Evolutionary conservation across 2,797 vertebrate species (phyloP), one percentile per base, ranked within the genome.

Genomic region (Chiropotes sagulatus): DNA sequence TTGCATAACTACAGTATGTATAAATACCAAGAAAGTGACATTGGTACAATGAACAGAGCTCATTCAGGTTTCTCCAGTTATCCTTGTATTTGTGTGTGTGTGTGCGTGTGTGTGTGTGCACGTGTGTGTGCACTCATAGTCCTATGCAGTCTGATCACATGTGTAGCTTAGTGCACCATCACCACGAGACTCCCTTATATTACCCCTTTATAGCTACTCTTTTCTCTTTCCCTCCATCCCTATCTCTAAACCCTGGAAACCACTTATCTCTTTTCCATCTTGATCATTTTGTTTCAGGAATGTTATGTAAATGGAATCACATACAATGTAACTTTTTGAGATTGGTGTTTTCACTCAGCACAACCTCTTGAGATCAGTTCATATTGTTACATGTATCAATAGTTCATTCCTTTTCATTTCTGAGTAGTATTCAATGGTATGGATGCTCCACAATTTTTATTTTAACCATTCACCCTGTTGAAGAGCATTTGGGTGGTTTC

Each of bases 11-110:
- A 8, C 39, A 41, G 13, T 61, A 24, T 7, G 2, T 24, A 24
- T 52, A 30, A 75, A 85, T 78, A 44, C 44, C 26, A 48, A 80
- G 67, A 94, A 92, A 33, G n/a, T 70, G 58, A 72, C 20, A 22
- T 0, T 46, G 57, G 44, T 79, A 26, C 41, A 57, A 64, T 24
- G 73, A 70, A 73, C 19, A 85, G 46, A 64, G 22, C 2, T 50
- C 78, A 76, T 30, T 46, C 41, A 46, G 36, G 33, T 64, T 85
- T 72, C 26, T 90, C 72, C 15, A 50, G 5, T 57, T 88, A 92
- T 5, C n/a, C 8, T 9, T 33, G 20, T 0, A 7, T 4, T 28
- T 0, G 0, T 44, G 3, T 70, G 15, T 64, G 61, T 15, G 14
- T 64, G 30, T 7, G 28, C 7, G 5, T 4, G 30, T 7, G 61